phyloP scores from a whole-genome alignment of 2,797 vertebrate genomes.

The Syngnathus acus region DNA sequence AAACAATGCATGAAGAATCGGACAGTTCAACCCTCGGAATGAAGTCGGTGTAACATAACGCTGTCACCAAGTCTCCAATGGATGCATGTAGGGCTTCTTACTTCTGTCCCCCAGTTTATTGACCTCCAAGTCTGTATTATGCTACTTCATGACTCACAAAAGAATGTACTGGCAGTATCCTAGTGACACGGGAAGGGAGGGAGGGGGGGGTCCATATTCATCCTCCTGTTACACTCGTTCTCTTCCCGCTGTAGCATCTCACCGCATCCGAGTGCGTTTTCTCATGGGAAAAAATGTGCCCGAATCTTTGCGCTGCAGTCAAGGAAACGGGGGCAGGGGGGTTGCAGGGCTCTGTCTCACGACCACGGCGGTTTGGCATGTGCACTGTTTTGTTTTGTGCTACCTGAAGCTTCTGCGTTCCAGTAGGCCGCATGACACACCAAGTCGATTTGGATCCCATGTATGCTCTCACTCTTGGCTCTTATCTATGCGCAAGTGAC shows the following conservation, averaged over 20 bases:
- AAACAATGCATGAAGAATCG: constrained; percentile 64
- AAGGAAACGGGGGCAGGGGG: neutral
- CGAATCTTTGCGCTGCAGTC: constrained; percentile 8
- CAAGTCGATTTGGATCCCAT: constrained; percentile 24
- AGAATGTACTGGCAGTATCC: constrained; percentile 66
- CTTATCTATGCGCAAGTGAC: constrained; percentile 32
- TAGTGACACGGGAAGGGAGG: constrained; percentile 25
- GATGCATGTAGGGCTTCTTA: constrained; percentile 63
- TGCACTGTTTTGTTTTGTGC: constrained; percentile 35
- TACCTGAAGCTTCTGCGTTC: constrained; percentile 24
- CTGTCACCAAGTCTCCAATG: constrained; percentile 45
- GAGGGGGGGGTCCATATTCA: neutral
- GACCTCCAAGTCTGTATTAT: constrained; percentile 54
- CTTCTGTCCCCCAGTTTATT: constrained; percentile 43
- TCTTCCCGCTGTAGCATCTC: constrained; percentile 44
- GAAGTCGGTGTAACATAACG: constrained; percentile 57
- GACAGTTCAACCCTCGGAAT: constrained; percentile 50
- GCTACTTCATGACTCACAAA: constrained; percentile 58
- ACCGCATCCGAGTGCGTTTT: constrained; percentile 14
- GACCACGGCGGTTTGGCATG: constrained; percentile 28
- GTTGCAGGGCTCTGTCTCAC: constrained; percentile 3
- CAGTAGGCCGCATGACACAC: constrained; percentile 49
- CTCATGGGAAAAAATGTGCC: constrained; percentile 10
- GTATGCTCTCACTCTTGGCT: constrained; percentile 34
- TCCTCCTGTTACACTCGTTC: constrained; percentile 10